Evolutionary conservation across 2,797 vertebrate species (phyloP), one percentile per base, ranked within the genome.

Genomic region (Sebastes goodei): DNA sequence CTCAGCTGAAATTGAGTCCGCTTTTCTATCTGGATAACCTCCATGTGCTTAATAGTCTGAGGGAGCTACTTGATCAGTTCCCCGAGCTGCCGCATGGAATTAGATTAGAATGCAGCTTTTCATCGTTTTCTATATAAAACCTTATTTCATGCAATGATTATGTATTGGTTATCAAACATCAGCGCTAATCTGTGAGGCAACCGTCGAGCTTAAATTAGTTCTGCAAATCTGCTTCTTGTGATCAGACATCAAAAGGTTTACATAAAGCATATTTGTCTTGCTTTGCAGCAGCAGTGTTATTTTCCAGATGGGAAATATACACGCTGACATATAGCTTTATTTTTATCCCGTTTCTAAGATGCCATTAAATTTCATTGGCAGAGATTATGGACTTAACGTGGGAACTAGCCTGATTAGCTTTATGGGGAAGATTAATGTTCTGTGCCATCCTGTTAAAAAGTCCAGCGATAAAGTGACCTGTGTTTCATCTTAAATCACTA

Each of bases 1-100:
- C 91, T 90, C 88, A 83, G 90, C 84, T 87, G 91, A 92, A 93
- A 93, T 76, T 76, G 89, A 94, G 91, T 88, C 88, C 29, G 81
- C 66, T 62, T 68, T 85, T 82, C 82, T 81, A 64, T 88, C 80
- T 76, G 87, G 88, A 91, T 89, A 90, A 89, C 90, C 91, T 93
- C 88, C 59, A n/a, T 81, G 86, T 68, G 75, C 77, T 84, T 85
- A 82, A 91, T 71, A 83, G 87, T 73, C 86, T 74, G 79, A 71
- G 83, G 77, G 89, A 78, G 86, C 66, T 29, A 83, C 80, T 78
- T 85, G 82, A 90, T 91, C 88, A 74, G 69, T 87, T 71, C 65
- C 80, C 80, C 12, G 23, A 57, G 72, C 62, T 35, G 57, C 64
- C 7, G 71, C 73, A 62, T 59, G 82, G 81, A 76, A 85, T 85